Base-by-base conservation (phyloP, 2,113 vertebrate species). In the Nothobranchius kuhntae region DNA sequence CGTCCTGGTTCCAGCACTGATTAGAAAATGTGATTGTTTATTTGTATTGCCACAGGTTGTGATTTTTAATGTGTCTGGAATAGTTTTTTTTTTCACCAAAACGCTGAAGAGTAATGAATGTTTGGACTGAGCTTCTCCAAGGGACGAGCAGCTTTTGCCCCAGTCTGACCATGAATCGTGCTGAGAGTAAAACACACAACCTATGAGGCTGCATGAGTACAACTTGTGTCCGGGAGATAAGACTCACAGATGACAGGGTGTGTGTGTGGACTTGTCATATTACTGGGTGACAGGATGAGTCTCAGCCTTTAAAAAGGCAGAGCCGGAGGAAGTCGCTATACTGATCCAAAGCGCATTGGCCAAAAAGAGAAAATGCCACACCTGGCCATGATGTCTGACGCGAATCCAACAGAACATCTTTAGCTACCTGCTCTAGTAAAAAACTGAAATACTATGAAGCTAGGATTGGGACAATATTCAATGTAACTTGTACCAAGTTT, bases 201-300 rank as follows among this genome's bases (percentile, higher is more conserved):
- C 14, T 48, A n/a, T 48, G 47, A 48, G 47, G 6, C 47, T 48
- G 36, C 54, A 56, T 40, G 54, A n/a, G 54, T 17, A 10, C 7
- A 40, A n/a, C 35, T 40, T 40, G 15, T 56, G 54, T 17, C 38
- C 6, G 26, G 24, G 54, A 56, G 54, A 40, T 40, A 15, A 56
- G 35, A 56, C 36, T 40, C 40, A 56, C 17, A 56, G 54, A 40
- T 56, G 54, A n/a, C 36, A 42, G 35, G 15, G 7, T 40, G 54
- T 40, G 54, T 40, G 15, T 56, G 53, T 38, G 35, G 35, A 38
- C 15, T 9, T 40, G 36, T 56, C 54, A 12, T 6, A 56, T 17
- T n/a, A 40, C 15, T 40, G 54, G 36, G 9, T 56, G 36, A 56
- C 54, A 56, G n/a, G 54, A 12, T 12, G 54, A 56, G 36, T 56